Conservation (phyloP, 2,797 vertebrate species). For the Acridotheres tristis region DNA sequence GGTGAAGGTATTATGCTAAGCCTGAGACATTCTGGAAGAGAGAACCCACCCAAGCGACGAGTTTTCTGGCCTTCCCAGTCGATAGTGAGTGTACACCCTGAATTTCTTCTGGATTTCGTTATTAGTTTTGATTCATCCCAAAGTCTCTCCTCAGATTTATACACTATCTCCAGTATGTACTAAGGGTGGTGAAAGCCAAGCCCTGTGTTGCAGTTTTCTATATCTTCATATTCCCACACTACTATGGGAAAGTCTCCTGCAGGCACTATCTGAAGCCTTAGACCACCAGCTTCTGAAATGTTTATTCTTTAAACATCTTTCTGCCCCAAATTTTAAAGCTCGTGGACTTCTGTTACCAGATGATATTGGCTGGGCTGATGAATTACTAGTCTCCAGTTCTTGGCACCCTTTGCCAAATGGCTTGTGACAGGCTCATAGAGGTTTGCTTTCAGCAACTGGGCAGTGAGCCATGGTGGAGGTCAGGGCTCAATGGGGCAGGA, state of each 20-base stretch:
- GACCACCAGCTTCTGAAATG: not conserved
- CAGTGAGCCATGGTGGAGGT: rapidly evolving
- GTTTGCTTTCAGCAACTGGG: not conserved
- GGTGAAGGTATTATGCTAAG: not conserved
- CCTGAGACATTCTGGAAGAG: not conserved
- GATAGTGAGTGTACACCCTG: not conserved
- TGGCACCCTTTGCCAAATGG: not conserved
- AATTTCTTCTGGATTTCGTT: not conserved
- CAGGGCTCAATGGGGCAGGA: rapidly evolving
- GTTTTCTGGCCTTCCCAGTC: not conserved
- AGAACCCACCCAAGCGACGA: not conserved
- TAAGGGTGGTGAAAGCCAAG: not conserved
- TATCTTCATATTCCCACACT: not conserved
- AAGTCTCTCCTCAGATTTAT: not conserved
- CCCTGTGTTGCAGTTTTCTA: not conserved
- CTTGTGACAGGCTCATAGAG: not conserved
- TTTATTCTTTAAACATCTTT: not conserved
- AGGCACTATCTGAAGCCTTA: not conserved
- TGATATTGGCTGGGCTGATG: not conserved
- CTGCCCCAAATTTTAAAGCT: not conserved
- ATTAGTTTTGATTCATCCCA: not conserved
- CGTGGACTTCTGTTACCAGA: not conserved
- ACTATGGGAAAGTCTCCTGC: not conserved
- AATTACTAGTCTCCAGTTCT: not conserved
- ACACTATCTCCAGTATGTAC: not conserved